These are phyloP conservation scores for Peromyscus aztecus DNA, from an alignment of 2,797 vertebrate species.

Conservation along the genomic window DNA sequence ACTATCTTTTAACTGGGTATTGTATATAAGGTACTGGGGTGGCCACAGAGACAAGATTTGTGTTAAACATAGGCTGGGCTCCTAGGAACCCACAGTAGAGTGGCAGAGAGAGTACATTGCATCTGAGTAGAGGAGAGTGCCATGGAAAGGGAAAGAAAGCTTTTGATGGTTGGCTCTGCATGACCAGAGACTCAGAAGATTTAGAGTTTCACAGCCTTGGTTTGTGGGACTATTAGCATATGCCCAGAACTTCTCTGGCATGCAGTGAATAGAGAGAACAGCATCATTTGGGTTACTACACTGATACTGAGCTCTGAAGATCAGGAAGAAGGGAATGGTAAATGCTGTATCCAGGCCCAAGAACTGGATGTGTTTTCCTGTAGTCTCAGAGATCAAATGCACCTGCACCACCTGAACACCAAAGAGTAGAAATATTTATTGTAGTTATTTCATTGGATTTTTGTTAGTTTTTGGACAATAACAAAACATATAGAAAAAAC, in stretches of 20 bases:
- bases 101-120: background rate
- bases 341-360: background rate
- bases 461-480: constrained; percentile 35
- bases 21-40: background rate
- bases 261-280: background rate
- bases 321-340: background rate
- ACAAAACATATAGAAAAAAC: background rate
- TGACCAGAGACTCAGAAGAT: background rate
- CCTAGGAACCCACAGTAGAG: background rate
- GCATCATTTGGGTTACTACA: background rate
- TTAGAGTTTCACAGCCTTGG: background rate
- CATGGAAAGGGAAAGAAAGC: background rate
- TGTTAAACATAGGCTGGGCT: background rate
- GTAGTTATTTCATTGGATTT: constrained; percentile 1
- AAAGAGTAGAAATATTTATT: background rate
- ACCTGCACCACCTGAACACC: background rate
- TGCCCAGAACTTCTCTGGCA: background rate
- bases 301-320: background rate
- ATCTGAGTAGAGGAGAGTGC: background rate
- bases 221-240: background rate
- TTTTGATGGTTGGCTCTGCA: background rate
- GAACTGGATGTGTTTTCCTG: background rate
- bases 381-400: background rate
- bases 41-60: constrained; percentile 1
- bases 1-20: background rate